Percentiles rank a stretch among this genome's conserved stretches.
Conservation (phyloP, 2,888 invertebrate species). For the Sarcophaga variegata region DNA sequence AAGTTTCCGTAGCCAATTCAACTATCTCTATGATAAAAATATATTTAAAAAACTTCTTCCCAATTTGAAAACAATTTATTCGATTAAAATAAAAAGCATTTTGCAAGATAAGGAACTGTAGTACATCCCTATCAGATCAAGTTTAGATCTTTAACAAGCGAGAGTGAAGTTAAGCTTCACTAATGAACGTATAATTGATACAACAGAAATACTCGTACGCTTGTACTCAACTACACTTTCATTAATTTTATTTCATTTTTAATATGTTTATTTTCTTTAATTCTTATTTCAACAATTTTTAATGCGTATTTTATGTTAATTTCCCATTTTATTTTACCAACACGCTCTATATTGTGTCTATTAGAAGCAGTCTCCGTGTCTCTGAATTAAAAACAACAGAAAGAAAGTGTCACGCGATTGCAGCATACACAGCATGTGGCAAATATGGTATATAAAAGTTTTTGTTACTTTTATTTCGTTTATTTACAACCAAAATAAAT, state of each 20-base stretch:
- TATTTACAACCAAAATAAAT: not conserved
- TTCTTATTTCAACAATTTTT: constrained; percentile 21
- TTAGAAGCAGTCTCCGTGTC: not conserved
- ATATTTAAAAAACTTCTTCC: no score
- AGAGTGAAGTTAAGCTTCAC: no score
- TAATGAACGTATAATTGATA: no score
- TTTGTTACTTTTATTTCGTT: not conserved
- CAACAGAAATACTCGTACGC: not conserved
- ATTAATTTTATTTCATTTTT: not conserved
- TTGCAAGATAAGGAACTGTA: no score
- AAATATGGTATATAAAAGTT: constrained; percentile 10
- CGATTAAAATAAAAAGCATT: no score
- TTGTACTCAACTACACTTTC: not conserved
- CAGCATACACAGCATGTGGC: constrained; percentile 65
- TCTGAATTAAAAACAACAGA: not conserved
- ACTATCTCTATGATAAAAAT: no score
- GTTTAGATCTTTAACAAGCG: no score
- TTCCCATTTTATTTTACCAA: constrained; percentile 15
- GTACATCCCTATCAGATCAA: no score
- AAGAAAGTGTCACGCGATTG: constrained; percentile 61
- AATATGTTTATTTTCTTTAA: not conserved
- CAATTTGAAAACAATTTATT: no score
- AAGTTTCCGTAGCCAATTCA: no score
- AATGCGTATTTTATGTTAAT: constrained; percentile 59
- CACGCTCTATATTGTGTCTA: constrained; percentile 49